A percentile compares a stretch with the other conserved stretches of the same genome.
These are phyloP conservation scores for Drosophila falleni DNA, from an alignment of 2,888 invertebrate species.

Conservation along the genomic window DNA sequence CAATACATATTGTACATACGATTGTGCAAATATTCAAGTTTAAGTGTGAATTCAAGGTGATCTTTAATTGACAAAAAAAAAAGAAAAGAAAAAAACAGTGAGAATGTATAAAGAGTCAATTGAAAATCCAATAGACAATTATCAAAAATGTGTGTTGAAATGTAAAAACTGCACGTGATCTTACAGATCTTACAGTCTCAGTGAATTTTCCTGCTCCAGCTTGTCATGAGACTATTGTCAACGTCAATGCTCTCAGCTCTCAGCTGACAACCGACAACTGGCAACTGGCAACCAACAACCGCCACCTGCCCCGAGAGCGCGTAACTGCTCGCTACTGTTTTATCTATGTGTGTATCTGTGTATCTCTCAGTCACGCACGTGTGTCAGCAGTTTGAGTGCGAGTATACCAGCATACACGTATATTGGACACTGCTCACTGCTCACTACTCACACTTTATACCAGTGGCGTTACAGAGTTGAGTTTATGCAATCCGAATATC, in stretches of 20 bases:
- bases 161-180: constrained; percentile 63
- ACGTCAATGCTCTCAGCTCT: constrained; percentile 53
- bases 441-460: constrained; percentile 42
- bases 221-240: constrained; percentile 62
- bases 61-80: constrained; percentile 32
- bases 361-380: constrained; percentile 63
- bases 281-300: constrained; percentile 39
- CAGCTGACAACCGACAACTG: background rate
- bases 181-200: constrained; percentile 5
- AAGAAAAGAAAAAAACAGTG: background rate
- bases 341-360: constrained; percentile 39
- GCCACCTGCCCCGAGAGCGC: constrained; percentile 32
- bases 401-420: constrained; percentile 16
- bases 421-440: constrained; percentile 16
- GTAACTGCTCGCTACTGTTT: constrained; percentile 15
- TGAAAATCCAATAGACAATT: constrained; percentile 7
- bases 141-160: background rate
- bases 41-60: constrained; percentile 68
- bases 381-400: constrained; percentile 42
- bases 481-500: constrained; percentile 74
- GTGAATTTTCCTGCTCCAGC: constrained; percentile 20
- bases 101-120: constrained; percentile 20
- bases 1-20: constrained; percentile 14
- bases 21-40: constrained; percentile 8
- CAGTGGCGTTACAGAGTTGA: constrained; percentile 63